These are phyloP conservation scores for Cotesia congregata DNA, from an alignment of 2,888 invertebrate genomes.

Conservation along the genomic window DNA sequence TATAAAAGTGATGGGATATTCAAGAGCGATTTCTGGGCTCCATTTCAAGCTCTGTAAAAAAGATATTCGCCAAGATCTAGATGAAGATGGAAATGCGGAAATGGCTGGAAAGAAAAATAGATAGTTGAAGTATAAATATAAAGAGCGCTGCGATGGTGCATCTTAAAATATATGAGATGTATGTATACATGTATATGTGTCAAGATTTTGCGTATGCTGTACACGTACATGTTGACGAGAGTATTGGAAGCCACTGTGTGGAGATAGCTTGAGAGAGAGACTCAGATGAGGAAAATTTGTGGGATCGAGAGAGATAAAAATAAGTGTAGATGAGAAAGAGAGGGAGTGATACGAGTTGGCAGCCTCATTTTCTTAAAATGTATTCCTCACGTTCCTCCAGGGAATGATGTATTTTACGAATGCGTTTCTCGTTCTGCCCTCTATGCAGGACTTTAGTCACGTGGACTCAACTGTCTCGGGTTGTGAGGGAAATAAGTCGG, in stretches of 20 bases:
- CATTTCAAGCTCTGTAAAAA: not conserved
- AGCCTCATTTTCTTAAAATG: constrained; percentile 49
- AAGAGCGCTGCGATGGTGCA: constrained; percentile 18
- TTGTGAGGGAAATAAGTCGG: not conserved
- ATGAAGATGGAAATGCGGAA: not conserved
- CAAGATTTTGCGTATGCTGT: constrained; percentile 38
- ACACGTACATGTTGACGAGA: constrained; percentile 35
- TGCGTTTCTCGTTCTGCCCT: constrained; percentile 33
- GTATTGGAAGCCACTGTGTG: constrained; percentile 14
- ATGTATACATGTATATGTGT: constrained; percentile 36
- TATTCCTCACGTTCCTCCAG: constrained; percentile 43
- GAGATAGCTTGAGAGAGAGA: constrained; percentile 23
- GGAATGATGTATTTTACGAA: constrained; percentile 47
- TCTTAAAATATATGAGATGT: constrained; percentile 18
- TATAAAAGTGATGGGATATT: not conserved
- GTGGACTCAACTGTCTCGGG: constrained; percentile 12
- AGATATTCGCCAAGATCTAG: not conserved
- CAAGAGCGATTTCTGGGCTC: not conserved
- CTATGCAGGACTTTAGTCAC: constrained; percentile 23
- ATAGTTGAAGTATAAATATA: not conserved
- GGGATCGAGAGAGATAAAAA: constrained; percentile 9
- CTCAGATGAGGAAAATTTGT: constrained; percentile 14
- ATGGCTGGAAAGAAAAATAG: constrained; percentile 7
- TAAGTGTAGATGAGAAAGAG: constrained; percentile 19
- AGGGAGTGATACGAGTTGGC: constrained; percentile 29